Base-by-base conservation (phyloP, 2,113 vertebrate genomes). In the Elgaria multicarinata region DNA sequence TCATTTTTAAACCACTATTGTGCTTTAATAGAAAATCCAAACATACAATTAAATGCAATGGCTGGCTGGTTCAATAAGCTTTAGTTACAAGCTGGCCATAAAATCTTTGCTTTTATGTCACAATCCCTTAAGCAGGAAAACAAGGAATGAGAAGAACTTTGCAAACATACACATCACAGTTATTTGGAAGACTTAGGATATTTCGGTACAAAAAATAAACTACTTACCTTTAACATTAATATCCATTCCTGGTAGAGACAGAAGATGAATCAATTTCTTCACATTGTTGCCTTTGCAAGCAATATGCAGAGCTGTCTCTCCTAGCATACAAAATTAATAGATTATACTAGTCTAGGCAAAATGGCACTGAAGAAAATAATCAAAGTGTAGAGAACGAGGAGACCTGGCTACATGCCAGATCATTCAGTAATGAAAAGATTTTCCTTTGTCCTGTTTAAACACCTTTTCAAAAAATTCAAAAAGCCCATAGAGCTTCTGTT, bases 151-250 rank as follows among this genome's bases (percentile, higher is more conserved):
- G 1, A 62, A 1, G 86, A 93, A 93, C 28, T 86, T 83, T 42
- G n/a, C 83, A 90, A 93, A 36, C 39, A 88, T 13, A 83, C 77
- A 22, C 76, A 78, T 87, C 13, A 81, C 7, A 93, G 76, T 89
- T 78, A 87, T 91, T 92, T 89, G 87, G 33, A 64, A 75, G 31
- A 72, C 0, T 95, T 84, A 78, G 94, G 79, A 92, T 88, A 69
- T 90, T 87, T 91, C n/a, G 91, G 36, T 44, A 87, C 85, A 92
- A 88, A 95, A 97, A 94, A 92, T 87, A 0, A 75, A 13, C 71
- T 95, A 96, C 98, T 97, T 98, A 99, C 99, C 99, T 99, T 98
- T 98, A 96, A 96, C 95, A 94, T 99, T 99, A 97, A 98, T 96
- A 93, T 99, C 98, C 89, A 77, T 97, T 96, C 97, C 98, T 93